phyloP scores from a whole-genome alignment of 2,113 vertebrate genomes.

The Ochotona curzoniae region DNA sequence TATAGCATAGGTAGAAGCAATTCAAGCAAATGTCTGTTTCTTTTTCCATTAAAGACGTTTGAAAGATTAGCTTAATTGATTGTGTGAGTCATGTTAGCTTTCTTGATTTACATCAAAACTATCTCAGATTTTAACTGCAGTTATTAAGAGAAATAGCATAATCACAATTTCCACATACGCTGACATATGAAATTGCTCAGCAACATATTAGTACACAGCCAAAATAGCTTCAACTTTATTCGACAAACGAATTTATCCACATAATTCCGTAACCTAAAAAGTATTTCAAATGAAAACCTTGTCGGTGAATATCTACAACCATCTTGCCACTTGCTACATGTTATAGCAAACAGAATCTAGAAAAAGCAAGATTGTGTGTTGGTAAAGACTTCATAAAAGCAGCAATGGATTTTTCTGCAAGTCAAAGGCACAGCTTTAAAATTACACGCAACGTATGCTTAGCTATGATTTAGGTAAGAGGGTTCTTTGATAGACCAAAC shows the following conservation, averaged over 20 bases:
- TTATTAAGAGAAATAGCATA: constrained; percentile 23
- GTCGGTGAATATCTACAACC: neutral
- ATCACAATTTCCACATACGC: neutral
- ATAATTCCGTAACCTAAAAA: neutral
- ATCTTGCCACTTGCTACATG: neutral
- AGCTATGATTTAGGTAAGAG: neutral
- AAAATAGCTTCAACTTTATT: constrained; percentile 25
- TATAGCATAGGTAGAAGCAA: neutral
- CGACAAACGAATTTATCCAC: neutral
- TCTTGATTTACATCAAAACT: constrained; percentile 25
- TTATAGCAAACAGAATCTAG: constrained; percentile 24
- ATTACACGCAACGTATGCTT: neutral
- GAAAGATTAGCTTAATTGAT: constrained; percentile 7
- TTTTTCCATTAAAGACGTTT: constrained; percentile 39
- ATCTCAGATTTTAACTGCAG: constrained; percentile 30
- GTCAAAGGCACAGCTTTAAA: constrained; percentile 40
- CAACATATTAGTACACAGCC: neutral
- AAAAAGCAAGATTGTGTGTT: neutral
- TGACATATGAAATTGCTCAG: constrained; percentile 2
- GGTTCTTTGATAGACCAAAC: neutral
- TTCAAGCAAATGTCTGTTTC: constrained; percentile 36
- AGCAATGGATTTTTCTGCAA: constrained; percentile 3
- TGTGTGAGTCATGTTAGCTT: constrained; percentile 12
- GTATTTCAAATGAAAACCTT: neutral
- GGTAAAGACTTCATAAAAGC: constrained; percentile 29